These are phyloP conservation scores for Montipora sp. DNA, from an alignment of 64 coral and sea anemone species.

Conservation along the genomic window DNA sequence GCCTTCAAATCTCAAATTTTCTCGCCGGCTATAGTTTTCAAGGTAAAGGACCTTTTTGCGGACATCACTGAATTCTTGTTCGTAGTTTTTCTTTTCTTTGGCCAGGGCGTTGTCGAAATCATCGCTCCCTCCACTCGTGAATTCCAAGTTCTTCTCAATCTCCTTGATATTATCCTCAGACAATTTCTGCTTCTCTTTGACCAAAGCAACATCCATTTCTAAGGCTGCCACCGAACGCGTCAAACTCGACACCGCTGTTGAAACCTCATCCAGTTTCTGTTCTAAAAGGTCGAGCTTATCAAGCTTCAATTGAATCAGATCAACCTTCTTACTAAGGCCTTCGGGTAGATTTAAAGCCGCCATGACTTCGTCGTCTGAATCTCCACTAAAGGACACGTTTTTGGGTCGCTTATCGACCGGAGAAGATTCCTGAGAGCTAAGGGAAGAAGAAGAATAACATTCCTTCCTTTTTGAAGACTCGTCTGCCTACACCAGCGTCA, in stretches of 20 bases:
- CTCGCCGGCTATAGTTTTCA: no score
- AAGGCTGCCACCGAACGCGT: neutral
- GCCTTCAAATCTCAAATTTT: no score
- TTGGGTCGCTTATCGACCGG: neutral
- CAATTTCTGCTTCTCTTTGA: neutral
- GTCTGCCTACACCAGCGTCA: neutral
- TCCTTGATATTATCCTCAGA: neutral
- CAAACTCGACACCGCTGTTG: neutral
- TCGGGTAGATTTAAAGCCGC: neutral
- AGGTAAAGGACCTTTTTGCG: no score
- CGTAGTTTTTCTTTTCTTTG: neutral
- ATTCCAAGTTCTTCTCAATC: neutral
- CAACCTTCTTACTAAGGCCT: neutral
- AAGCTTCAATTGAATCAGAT: neutral
- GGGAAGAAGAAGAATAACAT: neutral
- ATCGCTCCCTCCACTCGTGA: neutral
- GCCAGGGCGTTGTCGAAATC: neutral
- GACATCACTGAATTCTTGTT: neutral
- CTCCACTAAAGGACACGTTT: neutral
- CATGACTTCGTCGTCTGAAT: neutral
- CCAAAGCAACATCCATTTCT: neutral
- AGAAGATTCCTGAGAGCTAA: neutral
- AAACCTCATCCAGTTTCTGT: no score
- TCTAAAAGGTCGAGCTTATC: no score
- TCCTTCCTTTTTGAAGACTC: neutral